Evolutionary conservation across 1,140 invertebrate species (phyloP), one percentile per base, ranked within the genome.

Genomic region (Drosophila novamexicana): DNA sequence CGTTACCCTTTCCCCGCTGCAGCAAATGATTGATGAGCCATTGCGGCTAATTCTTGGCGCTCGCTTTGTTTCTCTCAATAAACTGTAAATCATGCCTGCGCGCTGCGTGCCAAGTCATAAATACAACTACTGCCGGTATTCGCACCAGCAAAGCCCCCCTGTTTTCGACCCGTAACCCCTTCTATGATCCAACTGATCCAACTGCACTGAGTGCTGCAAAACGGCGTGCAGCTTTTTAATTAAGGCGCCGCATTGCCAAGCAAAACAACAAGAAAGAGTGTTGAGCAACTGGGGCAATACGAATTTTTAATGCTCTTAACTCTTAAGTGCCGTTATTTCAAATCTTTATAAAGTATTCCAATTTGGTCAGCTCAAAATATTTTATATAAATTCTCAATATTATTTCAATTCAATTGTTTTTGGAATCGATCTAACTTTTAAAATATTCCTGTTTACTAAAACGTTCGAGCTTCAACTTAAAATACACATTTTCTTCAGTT

Each of bases 101-200:
- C 68, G 62, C 81, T 86, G 83, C 82, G 82, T 88, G 84, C 84
- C 84, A 89, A 88, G 80, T 89, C 84, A 88, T 88, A 88, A 89
- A 88, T 88, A 88, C 67, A 65, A 72, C 54, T 65, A 61, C 54
- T 61, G 36, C 56, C 54, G 44, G 34, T 56, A 44, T 54, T 69
- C 52, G 61, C 57, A 68, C 39, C 36, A 47, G 36, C n/a, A 34
- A 9, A 34, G 1, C 16, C 62, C 37, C 9, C 59, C 36, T 8
- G 18, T 53, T 44, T 18, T 16, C 62, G 0, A 12, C 57, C 68
- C 36, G 29, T 32, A 29, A 7, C 29, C 14, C 34, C 36, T 39
- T 50, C 64, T 22, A 39, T 32, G 29, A 6, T 1, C 16, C 42
- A 45, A 61, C 37, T 61, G 49, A 34, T 56, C 29, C 47, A 63